Conservation (phyloP, 2,113 vertebrate genomes). For the Pelecanus crispus region DNA sequence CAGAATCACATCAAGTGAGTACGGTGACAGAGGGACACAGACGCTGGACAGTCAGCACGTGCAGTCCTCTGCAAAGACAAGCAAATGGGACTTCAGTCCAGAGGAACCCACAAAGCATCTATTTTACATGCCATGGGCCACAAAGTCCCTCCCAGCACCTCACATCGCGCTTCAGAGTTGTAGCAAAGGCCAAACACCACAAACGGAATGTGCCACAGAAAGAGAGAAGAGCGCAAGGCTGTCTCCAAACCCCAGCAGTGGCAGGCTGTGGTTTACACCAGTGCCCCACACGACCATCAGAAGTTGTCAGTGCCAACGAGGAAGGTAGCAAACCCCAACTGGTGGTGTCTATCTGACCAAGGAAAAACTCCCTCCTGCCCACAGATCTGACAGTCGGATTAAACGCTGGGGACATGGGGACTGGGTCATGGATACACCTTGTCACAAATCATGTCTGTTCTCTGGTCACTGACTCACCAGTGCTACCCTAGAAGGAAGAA, state of each 20-base stretch:
- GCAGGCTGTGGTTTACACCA: background rate
- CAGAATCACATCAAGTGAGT: background rate
- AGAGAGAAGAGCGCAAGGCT: background rate
- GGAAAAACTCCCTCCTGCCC: background rate
- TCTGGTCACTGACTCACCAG: background rate
- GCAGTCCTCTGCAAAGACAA: background rate
- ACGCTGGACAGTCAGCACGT: background rate
- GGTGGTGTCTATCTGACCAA: background rate
- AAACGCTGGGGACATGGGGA: fast-evolving
- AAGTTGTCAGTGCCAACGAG: background rate
- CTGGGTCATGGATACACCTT: background rate
- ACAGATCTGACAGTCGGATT: background rate
- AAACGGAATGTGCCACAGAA: background rate
- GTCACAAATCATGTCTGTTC: background rate
- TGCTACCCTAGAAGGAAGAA: background rate
- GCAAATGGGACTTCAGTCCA: background rate
- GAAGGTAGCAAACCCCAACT: background rate
- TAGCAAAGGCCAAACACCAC: background rate
- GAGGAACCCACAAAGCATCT: background rate
- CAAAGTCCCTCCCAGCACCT: background rate
- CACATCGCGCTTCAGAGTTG: background rate
- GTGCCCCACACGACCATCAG: background rate
- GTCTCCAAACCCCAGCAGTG: background rate
- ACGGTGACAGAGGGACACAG: background rate
- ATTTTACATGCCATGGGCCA: background rate